These are phyloP conservation scores for Trochalopteron elliotii DNA, from an alignment of 2,113 vertebrate species.

Conservation along the genomic window DNA sequence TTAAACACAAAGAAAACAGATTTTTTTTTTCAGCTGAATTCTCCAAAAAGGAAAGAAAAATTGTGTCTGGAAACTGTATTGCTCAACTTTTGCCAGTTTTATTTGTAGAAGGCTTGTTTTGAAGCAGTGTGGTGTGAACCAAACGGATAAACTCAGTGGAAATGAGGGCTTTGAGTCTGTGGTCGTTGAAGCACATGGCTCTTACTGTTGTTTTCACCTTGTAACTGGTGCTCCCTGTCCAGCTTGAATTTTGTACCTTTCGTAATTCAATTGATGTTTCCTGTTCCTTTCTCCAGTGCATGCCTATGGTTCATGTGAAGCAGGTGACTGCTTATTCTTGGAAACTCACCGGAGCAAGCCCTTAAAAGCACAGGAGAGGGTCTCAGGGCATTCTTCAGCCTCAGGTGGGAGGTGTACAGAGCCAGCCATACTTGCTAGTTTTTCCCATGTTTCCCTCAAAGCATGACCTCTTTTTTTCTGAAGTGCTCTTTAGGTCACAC, in stretches of 20 bases:
- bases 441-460: background rate
- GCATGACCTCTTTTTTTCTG: background rate
- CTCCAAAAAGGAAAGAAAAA: background rate
- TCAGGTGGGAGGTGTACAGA: background rate
- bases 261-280: rapidly evolving
- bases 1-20: background rate
- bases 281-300: background rate
- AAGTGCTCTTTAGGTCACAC: background rate
- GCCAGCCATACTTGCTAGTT: background rate
- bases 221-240: background rate
- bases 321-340: background rate
- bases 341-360: background rate
- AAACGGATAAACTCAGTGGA: background rate
- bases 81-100: background rate
- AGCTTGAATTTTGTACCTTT: background rate
- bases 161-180: background rate
- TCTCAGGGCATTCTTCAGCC: background rate
- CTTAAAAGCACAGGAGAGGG: background rate
- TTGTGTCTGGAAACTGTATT: background rate
- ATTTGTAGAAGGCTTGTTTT: background rate
- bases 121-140: background rate
- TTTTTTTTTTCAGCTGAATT: background rate
- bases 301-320: background rate
- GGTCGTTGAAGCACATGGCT: background rate
- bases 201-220: background rate